Base-by-base conservation (phyloP, 92 coral and sea anemone genomes). In the Paramuricea clavata region DNA sequence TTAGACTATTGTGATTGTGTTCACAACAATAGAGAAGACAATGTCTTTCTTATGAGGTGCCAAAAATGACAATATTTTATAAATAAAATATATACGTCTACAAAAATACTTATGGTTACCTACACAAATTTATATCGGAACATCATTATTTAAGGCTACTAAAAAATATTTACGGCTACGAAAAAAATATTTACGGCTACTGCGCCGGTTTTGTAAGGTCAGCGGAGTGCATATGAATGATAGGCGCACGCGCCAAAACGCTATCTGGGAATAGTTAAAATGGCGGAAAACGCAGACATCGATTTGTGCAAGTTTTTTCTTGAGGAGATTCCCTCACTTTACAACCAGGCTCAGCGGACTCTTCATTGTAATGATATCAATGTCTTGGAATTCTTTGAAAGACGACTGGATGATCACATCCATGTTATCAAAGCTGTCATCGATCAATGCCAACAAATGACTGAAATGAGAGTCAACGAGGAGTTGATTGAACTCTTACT, bases 401-500 rank as follows among this genome's bases (percentile, higher is more conserved):
- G 49, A 10, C 43, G 72, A 34, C 72, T 78, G 12, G 72, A 57
- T 57, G 83, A 78, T 57, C 47, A 52, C 49, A 22, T 57, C 23
- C 17, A 78, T 30, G 50, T 78, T 21, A 31, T 78, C 21, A 31
- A 28, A 50, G 69, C 83, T 30, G 56, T 79, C 28, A 79, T 79
- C 26, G 13, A 15, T n/a, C 83, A 78, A 60, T 78, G 83, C 34
- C n/a, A 0, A 76, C 65, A n/a, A 39, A 4, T 39, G 44, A 4
- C 44, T 39, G 10, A 79, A 52, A n/a, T 19, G 61, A 56, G 69
- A 12, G 44, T 11, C 22, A 28, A 56, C 84, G 72, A 79, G 5
- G 84, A 79, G 23, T 22, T 79, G 31, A 16, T 56, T 52, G 49
- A 59, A 39, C 70, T 77, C 21, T 77, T 77, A 72, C 26, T 79